phyloP scores from a whole-genome alignment of 2,797 vertebrate genomes.

The Tenualosa thibaudeaui region DNA sequence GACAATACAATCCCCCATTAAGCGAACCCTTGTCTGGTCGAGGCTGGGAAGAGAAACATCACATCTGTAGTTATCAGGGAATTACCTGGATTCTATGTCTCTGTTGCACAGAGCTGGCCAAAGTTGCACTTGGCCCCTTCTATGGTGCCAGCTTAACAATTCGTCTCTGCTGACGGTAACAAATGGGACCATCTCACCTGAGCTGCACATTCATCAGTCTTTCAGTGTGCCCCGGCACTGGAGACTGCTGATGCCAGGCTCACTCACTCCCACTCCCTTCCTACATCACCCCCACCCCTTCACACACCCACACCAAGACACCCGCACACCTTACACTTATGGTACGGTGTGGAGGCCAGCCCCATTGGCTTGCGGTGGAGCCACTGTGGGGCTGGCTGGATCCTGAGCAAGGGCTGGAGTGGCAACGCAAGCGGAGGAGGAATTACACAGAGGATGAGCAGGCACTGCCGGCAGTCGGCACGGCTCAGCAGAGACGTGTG shows the following conservation, averaged over 20 bases:
- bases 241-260: not conserved
- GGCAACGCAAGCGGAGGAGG: not conserved
- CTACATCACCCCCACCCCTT: too few species aligned
- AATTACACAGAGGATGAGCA: constrained; percentile 14
- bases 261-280: not conserved
- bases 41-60: constrained; percentile 56
- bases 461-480: not conserved
- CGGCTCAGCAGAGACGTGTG: not conserved
- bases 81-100: constrained; percentile 47
- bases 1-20: constrained; percentile 19
- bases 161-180: constrained; percentile 59
- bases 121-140: constrained; percentile 52
- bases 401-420: not conserved
- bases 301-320: too few species aligned
- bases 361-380: not conserved
- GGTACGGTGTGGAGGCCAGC: not conserved
- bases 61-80: constrained; percentile 54
- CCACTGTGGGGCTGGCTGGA: not conserved
- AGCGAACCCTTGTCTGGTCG: constrained; percentile 33
- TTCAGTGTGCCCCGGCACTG: not conserved
- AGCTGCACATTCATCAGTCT: constrained; percentile 56
- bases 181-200: constrained; percentile 51
- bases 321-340: not conserved
- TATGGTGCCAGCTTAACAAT: constrained; percentile 50
- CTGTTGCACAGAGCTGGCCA: constrained; percentile 52